Evolutionary conservation across 2,888 invertebrate genomes (phyloP), one percentile per base, ranked within the genome.

Genomic region (Protophormia terraenovae): DNA sequence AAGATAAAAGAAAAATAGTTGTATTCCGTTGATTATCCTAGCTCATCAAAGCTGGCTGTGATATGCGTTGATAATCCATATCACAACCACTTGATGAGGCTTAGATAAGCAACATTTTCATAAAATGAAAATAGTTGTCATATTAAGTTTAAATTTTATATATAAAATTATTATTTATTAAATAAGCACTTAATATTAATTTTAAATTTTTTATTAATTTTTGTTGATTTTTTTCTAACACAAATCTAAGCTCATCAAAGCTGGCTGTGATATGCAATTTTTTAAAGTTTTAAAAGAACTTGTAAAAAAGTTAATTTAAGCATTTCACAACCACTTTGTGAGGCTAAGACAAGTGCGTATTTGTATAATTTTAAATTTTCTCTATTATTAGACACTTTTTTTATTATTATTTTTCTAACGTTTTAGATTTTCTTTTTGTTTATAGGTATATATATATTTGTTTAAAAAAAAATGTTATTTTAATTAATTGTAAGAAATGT

Each of bases 11-110:
- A 35, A 69, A 41, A 27, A 79, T 41, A 41, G 92, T 89, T 92
- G 92, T 90, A 82, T 89, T 89, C 91, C 92, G 91, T 92, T 92
- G 92, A 90, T 91, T 92, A 91, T 92, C 92, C 94, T 94, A 95
- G 96, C 96, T 96, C 96, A 96, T 97, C 97, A 97, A 97, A 97
- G 98, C 98, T 97, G 97, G 97, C 97, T 98, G 98, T 98, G 98
- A 98, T 98, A 98, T 97, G 97, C 94, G 93, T 91, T 91, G 89
- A 90, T 89, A 93, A 93, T 92, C 92, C 93, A 96, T 95, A 94
- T 95, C 97, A 97, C 97, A 96, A 94, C 96, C 97, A 96, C 96
- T 96, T 95, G 96, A 97, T 95, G 95, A 95, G 95, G 91, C 92
- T 92, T 92, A 92, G 92, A 92, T 92, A 92, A 92, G 91, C 92